A percentile compares a stretch with the other conserved stretches of the same genome.
Conservation (phyloP, 2,888 invertebrate species). For the Polydrusus cervinus region DNA sequence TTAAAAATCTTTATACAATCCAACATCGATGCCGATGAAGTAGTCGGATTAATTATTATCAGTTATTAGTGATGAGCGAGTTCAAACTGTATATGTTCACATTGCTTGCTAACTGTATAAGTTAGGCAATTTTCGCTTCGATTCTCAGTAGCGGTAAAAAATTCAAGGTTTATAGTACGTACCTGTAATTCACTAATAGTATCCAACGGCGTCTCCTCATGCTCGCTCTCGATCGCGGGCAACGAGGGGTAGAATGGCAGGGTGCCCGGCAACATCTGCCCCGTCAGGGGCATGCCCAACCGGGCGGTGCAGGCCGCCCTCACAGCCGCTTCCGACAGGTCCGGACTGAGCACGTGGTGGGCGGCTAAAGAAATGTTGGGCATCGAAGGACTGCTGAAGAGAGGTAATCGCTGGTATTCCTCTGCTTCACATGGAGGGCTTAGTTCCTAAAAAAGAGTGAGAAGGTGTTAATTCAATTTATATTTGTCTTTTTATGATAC, state of each 20-base stretch:
- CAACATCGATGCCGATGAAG: no score
- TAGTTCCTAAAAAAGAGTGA: conserved; percentile 66
- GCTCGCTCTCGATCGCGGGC: conserved; percentile 76
- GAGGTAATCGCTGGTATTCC: conserved; percentile 79
- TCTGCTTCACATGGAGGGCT: conserved; percentile 80
- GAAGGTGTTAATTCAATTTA: neutral
- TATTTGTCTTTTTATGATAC: neutral
- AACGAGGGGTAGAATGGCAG: conserved; percentile 82
- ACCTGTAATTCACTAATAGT: conserved; percentile 70
- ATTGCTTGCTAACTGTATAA: no score
- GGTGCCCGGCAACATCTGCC: conserved; percentile 80
- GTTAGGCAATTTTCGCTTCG: no score
- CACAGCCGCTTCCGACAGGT: conserved; percentile 86
- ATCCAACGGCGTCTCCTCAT: conserved; percentile 72
- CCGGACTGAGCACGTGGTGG: conserved; percentile 65
- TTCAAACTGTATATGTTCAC: no score
- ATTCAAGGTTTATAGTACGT: no score
- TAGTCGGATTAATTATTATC: no score
- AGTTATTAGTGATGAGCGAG: no score
- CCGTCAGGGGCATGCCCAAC: conserved; percentile 78
- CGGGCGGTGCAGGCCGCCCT: conserved; percentile 82
- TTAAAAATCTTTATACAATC: no score
- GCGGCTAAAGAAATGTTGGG: conserved; percentile 93
- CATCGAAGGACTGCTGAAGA: conserved; percentile 96
- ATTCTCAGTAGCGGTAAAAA: no score